Evolutionary conservation across 92 coral and sea anemone genomes (phyloP).

Genomic region (Anthopleura xanthogrammica): DNA sequence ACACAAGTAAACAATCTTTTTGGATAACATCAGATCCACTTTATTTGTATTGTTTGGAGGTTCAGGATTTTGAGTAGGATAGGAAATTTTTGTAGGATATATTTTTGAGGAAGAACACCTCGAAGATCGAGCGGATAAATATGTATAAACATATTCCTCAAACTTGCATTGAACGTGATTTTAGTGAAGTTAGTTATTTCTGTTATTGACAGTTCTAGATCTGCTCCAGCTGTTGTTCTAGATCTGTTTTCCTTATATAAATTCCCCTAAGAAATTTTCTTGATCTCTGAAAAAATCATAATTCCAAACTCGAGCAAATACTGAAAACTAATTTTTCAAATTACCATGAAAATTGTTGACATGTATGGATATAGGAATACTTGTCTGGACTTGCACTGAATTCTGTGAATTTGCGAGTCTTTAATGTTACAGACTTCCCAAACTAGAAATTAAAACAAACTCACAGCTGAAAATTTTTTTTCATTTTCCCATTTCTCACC

Average conservation of each 20-base stretch:
- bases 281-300: no score
- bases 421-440: no score
- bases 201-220: background rate
- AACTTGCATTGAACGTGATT: background rate
- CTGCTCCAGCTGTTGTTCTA: background rate
- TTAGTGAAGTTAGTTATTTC: no score
- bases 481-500: no score
- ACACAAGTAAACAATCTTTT: constrained; percentile 6
- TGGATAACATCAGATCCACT: background rate
- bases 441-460: no score
- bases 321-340: background rate
- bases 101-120: background rate
- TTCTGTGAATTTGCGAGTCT: background rate
- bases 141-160: background rate
- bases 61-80: background rate
- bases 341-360: background rate
- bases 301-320: background rate
- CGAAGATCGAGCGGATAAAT: background rate
- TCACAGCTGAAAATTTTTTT: no score
- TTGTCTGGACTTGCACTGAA: constrained; percentile 11
- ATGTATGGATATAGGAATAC: background rate
- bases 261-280: no score
- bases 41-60: background rate
- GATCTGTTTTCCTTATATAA: background rate
- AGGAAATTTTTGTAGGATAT: background rate